Evolutionary conservation across 2,113 vertebrate species (phyloP).

Genomic region (Silurus meridionalis): DNA sequence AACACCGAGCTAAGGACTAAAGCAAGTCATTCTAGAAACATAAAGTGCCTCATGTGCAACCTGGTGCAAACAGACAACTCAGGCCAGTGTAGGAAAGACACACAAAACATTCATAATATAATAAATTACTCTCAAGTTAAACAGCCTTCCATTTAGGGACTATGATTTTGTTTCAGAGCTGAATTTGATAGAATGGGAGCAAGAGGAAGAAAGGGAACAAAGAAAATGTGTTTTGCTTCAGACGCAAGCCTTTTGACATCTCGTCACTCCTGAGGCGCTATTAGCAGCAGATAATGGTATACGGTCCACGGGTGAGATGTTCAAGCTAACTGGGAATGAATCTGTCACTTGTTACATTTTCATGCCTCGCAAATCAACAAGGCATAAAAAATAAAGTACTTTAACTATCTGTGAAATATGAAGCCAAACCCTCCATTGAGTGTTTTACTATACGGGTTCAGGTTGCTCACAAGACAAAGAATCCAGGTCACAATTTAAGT

Average conservation of each 20-base stretch:
- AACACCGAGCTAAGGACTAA: too few species aligned
- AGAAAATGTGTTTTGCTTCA: not conserved
- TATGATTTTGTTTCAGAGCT: not conserved
- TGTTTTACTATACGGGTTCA: not conserved
- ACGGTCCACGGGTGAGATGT: not conserved
- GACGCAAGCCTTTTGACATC: slow-evolving; percentile 15
- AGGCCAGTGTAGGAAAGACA: too few species aligned
- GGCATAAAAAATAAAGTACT: not conserved
- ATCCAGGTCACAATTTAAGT: not conserved
- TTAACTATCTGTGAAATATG: not conserved
- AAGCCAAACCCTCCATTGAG: too few species aligned
- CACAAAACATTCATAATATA: too few species aligned
- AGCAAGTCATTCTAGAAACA: too few species aligned
- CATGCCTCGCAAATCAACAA: slow-evolving; percentile 3
- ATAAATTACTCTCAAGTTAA: not conserved
- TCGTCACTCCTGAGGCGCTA: not conserved
- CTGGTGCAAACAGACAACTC: too few species aligned
- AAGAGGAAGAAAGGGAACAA: slow-evolving; percentile 9
- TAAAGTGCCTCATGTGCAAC: too few species aligned
- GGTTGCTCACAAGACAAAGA: slow-evolving; percentile 8
- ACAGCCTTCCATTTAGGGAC: not conserved
- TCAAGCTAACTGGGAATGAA: slow-evolving; percentile 7
- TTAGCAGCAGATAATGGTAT: slow-evolving; percentile 14
- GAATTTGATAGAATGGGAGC: slow-evolving; percentile 14
- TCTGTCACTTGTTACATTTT: not conserved